A percentile compares a stretch with the other conserved stretches of the same genome.
phyloP scores from a whole-genome alignment of 2,888 invertebrate genomes.

The Aproaerema taeniolella region DNA sequence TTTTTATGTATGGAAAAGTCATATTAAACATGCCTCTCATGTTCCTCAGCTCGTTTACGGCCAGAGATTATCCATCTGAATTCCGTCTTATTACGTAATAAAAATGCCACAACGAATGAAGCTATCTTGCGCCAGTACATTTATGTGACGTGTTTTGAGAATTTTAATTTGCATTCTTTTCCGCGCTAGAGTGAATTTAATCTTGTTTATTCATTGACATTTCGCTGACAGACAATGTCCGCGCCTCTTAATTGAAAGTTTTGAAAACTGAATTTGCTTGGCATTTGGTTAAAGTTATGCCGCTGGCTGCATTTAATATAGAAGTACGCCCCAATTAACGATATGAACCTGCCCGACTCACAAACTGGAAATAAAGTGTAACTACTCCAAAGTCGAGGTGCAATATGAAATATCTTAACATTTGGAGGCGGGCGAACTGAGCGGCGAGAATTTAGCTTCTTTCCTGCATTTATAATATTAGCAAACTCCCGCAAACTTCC shows the following conservation, averaged over 20 bases:
- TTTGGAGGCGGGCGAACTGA: slow-evolving; percentile 24
- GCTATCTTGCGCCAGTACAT: slow-evolving; percentile 34
- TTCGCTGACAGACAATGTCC: too few relatives aligned
- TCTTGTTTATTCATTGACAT: slow-evolving; percentile 10
- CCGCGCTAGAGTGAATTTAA: slow-evolving; percentile 19
- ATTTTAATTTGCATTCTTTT: slow-evolving; percentile 49
- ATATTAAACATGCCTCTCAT: slow-evolving; percentile 48
- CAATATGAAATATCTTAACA: slow-evolving; percentile 43
- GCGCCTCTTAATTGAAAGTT: too few relatives aligned
- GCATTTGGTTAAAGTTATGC: too few relatives aligned
- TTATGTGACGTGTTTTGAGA: slow-evolving; percentile 43
- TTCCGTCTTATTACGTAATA: slow-evolving; percentile 55
- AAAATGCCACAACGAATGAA: slow-evolving; percentile 55
- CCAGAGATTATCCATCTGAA: slow-evolving; percentile 55
- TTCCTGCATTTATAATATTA: slow-evolving; percentile 61
- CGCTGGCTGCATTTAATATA: too few relatives aligned
- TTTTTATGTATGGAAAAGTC: slow-evolving; percentile 41
- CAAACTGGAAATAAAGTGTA: slow-evolving; percentile 5
- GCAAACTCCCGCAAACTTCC: slow-evolving; percentile 49
- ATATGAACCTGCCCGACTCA: background rate
- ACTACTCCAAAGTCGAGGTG: slow-evolving; percentile 29
- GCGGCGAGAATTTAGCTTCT: slow-evolving; percentile 39
- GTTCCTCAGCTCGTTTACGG: slow-evolving; percentile 47
- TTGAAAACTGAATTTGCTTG: too few relatives aligned
- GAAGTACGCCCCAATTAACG: too few relatives aligned